phyloP scores from a whole-genome alignment of 2,113 vertebrate genomes.

The Saccopteryx leptura region DNA sequence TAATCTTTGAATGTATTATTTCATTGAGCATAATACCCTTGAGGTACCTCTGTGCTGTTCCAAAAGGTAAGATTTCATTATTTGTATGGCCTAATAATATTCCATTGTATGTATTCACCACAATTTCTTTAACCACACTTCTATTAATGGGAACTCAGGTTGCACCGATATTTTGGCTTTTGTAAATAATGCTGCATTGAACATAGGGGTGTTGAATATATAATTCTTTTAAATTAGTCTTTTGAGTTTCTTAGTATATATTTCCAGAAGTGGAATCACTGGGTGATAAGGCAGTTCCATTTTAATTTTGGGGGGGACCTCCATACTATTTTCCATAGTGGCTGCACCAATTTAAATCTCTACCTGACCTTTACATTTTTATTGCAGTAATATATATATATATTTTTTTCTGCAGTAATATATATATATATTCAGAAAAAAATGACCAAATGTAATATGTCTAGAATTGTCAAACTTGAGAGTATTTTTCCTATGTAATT shows the following conservation, averaged over 20 bases:
- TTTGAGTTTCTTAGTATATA: not conserved
- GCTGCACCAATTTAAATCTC: not conserved
- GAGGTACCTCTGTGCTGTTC: not conserved
- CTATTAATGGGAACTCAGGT: too few species aligned
- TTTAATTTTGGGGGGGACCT: not conserved
- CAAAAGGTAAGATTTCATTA: not conserved
- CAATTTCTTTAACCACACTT: too few species aligned
- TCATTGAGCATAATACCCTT: not conserved
- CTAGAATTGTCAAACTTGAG: not conserved
- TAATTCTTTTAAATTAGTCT: not conserved
- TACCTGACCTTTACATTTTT: not conserved
- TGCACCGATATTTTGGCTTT: too few species aligned
- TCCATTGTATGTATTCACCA: too few species aligned
- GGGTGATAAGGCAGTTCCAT: not conserved
- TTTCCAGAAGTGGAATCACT: not conserved
- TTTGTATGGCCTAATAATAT: not conserved
- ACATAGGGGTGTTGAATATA: not conserved
- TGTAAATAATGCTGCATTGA: not conserved
- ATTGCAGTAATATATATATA: not conserved
- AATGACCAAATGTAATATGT: not conserved
- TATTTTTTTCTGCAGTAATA: too few species aligned
- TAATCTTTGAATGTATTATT: not conserved
- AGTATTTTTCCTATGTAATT: conserved; percentile 32
- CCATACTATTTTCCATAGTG: not conserved
- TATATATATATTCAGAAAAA: not conserved